A percentile compares a stretch with the other conserved stretches of the same genome.
Conservation (phyloP, 2,888 invertebrate genomes). For the Agrotis exclamationis region DNA sequence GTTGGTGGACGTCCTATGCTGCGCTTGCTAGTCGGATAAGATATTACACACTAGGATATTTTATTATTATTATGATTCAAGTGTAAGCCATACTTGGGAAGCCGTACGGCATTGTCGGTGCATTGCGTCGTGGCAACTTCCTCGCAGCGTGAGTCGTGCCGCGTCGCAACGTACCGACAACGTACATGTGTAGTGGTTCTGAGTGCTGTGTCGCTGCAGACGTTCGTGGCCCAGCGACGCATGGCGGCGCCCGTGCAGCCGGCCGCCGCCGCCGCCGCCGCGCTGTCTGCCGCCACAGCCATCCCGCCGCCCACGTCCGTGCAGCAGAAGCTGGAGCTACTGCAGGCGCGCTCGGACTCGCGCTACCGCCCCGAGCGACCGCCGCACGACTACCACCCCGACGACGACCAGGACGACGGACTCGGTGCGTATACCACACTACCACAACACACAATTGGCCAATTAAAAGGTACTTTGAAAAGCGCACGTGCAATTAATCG, state of each 20-base stretch:
- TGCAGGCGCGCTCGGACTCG: conserved; percentile 85
- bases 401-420: conserved; percentile 81
- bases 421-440: conserved; percentile 66
- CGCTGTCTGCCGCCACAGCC: conserved; percentile 88
- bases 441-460: too few relatives aligned
- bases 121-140: too few relatives aligned
- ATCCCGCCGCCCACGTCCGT: conserved; percentile 88
- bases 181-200: background rate
- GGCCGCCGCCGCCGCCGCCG: conserved; percentile 88
- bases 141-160: too few relatives aligned
- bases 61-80: too few relatives aligned
- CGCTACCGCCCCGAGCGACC: conserved; percentile 80
- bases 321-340: conserved; percentile 87
- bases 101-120: too few relatives aligned
- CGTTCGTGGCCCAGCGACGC: conserved; percentile 88
- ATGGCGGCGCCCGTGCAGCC: conserved; percentile 89
- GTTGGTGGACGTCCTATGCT: too few relatives aligned
- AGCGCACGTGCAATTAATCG: too few relatives aligned
- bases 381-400: conserved; percentile 74
- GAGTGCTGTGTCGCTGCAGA: conserved; percentile 68
- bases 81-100: too few relatives aligned
- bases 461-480: too few relatives aligned
- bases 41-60: too few relatives aligned
- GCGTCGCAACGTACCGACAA: too few relatives aligned
- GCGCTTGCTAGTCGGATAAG: too few relatives aligned